Evolutionary conservation across 2,113 vertebrate species (phyloP).

Genomic region (Corydoras maculifer): DNA sequence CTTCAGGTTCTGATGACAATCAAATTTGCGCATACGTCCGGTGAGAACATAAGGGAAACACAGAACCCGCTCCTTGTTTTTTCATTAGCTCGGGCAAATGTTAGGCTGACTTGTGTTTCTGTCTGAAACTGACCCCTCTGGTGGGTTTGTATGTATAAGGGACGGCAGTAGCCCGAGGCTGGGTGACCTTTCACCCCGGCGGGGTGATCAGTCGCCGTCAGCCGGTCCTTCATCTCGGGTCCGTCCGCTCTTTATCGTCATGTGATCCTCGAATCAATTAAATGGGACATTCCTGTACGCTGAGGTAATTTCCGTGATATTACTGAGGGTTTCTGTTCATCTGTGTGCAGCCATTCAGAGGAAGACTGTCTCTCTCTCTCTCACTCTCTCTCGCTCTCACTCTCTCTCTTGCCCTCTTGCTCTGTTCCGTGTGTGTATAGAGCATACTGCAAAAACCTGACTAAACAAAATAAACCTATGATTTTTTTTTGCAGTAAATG

Average conservation of each 20-base stretch:
- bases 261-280: slow-evolving; percentile 73
- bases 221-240: slow-evolving; percentile 35
- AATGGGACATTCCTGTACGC: slow-evolving; percentile 72
- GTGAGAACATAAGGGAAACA: background rate
- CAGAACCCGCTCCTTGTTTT: background rate
- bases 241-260: slow-evolving; percentile 54
- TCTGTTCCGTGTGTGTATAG: background rate
- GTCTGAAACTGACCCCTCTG: slow-evolving; percentile 13
- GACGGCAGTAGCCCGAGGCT: slow-evolving; percentile 53
- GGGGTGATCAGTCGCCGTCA: slow-evolving; percentile 51
- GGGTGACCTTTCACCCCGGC: slow-evolving; percentile 53
- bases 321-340: slow-evolving; percentile 35
- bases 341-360: slow-evolving; percentile 15
- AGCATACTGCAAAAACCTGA: too few species aligned
- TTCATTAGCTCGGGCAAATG: slow-evolving; percentile 30
- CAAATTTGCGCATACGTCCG: too few species aligned
- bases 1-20: too few species aligned
- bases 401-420: background rate
- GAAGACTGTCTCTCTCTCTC: slow-evolving; percentile 1
- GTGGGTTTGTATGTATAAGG: slow-evolving; percentile 42
- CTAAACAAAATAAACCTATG: too few species aligned
- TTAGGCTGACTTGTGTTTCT: slow-evolving; percentile 38
- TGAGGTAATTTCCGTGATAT: slow-evolving; percentile 72
- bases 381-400: slow-evolving; percentile 33
- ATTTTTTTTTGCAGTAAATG: too few species aligned